Conservation (phyloP, 2,113 vertebrate genomes). For the Mesitornis unicolor region DNA sequence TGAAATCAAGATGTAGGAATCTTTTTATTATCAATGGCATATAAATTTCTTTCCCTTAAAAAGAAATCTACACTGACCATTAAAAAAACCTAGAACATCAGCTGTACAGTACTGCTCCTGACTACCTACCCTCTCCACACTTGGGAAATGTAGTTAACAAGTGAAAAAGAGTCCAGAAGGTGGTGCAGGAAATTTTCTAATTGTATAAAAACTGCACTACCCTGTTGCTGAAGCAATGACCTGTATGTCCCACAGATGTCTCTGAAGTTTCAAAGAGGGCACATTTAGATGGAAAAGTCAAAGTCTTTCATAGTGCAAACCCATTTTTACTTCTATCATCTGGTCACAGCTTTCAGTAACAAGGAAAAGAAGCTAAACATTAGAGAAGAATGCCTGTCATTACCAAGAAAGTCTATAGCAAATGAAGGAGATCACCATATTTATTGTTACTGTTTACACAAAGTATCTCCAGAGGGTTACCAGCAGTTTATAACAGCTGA, state of each 20-base stretch:
- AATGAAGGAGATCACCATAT: background rate
- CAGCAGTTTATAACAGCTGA: background rate
- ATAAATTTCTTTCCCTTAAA: background rate
- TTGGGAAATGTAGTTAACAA: background rate
- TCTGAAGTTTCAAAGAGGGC: background rate
- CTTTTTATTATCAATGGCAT: background rate
- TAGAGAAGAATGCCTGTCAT: background rate
- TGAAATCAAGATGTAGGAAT: background rate
- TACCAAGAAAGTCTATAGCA: background rate
- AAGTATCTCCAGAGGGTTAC: background rate
- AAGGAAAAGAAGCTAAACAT: background rate
- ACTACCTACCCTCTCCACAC: background rate
- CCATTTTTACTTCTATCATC: background rate
- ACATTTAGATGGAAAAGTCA: background rate
- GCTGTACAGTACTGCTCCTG: background rate
- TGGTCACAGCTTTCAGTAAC: background rate
- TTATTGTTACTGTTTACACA: background rate
- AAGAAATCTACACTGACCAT: background rate
- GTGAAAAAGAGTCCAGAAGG: background rate
- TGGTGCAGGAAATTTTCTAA: background rate
- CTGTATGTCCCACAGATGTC: background rate
- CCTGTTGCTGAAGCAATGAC: background rate
- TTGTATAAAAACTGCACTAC: background rate
- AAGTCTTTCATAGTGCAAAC: background rate
- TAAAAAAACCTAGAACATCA: background rate